Evolutionary conservation across 2,113 vertebrate species (phyloP).

Genomic region (Grammomys dolichurus): DNA sequence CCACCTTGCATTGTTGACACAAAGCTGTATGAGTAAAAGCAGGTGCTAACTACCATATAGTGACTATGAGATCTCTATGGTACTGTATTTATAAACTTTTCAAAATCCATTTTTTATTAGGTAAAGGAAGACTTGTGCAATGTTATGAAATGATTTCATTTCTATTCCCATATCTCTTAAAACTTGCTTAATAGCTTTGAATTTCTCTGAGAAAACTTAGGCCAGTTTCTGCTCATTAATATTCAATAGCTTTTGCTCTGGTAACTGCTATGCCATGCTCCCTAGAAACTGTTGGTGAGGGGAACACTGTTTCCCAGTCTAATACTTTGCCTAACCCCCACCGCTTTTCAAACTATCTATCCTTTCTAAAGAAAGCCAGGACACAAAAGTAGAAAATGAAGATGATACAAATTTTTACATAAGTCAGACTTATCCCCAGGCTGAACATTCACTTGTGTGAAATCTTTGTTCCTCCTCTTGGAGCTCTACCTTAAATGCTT

Average conservation of each 20-base stretch:
- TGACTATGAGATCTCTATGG: not conserved
- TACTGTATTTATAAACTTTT: not conserved
- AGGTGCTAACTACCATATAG: not conserved
- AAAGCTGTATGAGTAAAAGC: not conserved
- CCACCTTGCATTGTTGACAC: not conserved
- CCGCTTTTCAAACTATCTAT: not conserved
- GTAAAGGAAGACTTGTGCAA: not conserved
- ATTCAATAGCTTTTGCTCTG: not conserved
- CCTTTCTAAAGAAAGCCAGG: not conserved
- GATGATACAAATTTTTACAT: not conserved
- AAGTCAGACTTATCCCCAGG: not conserved
- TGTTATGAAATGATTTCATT: not conserved
- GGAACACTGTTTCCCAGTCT: not conserved
- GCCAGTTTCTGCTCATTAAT: not conserved
- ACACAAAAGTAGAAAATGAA: not conserved
- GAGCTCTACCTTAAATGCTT: accelerated
- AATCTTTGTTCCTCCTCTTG: not conserved
- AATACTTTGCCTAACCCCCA: not conserved
- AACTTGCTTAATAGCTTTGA: not conserved
- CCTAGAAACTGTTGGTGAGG: not conserved
- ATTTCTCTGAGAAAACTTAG: not conserved
- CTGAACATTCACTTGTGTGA: not conserved
- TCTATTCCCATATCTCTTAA: not conserved
- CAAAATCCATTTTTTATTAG: not conserved
- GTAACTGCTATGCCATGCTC: not conserved